A percentile compares a stretch with the other conserved stretches of the same genome.
phyloP scores from a whole-genome alignment of 2,797 vertebrate species.

The Salmo trutta region DNA sequence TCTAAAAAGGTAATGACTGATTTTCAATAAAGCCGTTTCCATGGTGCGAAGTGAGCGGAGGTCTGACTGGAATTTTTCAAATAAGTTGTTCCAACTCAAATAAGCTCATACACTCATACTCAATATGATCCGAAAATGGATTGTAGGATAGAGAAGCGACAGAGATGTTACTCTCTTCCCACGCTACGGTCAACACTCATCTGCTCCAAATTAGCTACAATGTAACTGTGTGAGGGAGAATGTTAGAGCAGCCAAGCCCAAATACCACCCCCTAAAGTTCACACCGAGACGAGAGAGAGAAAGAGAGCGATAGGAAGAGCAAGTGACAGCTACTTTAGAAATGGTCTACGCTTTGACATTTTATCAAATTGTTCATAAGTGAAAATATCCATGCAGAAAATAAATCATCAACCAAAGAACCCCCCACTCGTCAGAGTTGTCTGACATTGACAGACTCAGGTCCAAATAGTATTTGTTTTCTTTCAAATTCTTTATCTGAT shows the following conservation, averaged over 20 bases:
- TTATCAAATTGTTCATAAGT: conserved; percentile 3
- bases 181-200: conserved; percentile 14
- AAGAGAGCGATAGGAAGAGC: neutral
- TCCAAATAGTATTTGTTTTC: neutral
- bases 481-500: neutral
- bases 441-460: neutral
- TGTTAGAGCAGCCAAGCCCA: conserved; percentile 12
- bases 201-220: conserved; percentile 28
- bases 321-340: neutral
- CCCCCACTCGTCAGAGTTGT: neutral
- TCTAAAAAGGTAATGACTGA: too few relatives aligned
- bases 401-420: neutral
- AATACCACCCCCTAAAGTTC: conserved; percentile 11
- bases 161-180: too few relatives aligned
- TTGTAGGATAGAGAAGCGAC: neutral
- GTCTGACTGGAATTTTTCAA: too few relatives aligned
- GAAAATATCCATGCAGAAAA: conserved; percentile 5
- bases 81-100: too few relatives aligned
- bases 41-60: too few relatives aligned
- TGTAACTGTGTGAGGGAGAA: conserved; percentile 6
- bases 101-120: too few relatives aligned
- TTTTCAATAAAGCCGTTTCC: too few relatives aligned
- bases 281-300: conserved; percentile 1
- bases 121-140: too few relatives aligned
- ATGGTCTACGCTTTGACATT: neutral